These are phyloP conservation scores for Neoascia interrupta DNA, from an alignment of 2,888 invertebrate genomes.

Conservation along the genomic window DNA sequence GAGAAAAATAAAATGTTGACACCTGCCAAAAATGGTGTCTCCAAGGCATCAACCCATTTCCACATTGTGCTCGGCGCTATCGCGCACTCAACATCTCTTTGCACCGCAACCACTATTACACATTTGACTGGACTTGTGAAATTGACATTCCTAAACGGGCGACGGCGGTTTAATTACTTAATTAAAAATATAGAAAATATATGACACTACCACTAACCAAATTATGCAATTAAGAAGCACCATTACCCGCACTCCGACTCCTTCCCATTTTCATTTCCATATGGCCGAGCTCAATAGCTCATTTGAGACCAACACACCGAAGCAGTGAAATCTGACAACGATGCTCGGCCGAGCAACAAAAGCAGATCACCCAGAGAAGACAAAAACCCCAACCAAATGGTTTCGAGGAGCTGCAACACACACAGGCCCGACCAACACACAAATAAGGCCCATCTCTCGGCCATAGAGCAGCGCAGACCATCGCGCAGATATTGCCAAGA, in stretches of 20 bases:
- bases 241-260: conserved; percentile 37
- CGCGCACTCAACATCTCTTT: neutral
- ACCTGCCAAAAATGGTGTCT: conserved; percentile 16
- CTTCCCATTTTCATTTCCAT: conserved; percentile 50
- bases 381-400: no score
- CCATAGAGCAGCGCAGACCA: conserved; percentile 39
- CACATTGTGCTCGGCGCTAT: neutral
- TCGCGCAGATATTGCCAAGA: conserved; percentile 30
- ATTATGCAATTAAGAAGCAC: conserved; percentile 66
- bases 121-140: neutral
- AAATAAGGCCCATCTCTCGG: no score
- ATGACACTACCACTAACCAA: conserved; percentile 65
- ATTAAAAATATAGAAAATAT: conserved; percentile 67
- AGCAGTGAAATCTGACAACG: conserved; percentile 68
- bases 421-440: conserved; percentile 39
- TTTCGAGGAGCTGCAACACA: no score
- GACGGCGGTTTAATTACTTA: conserved; percentile 68
- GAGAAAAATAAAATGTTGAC: no score
- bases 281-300: conserved; percentile 30
- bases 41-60: no score
- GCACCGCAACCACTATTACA: neutral
- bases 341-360: conserved; percentile 63
- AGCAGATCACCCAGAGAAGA: conserved; percentile 66
- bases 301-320: conserved; percentile 1
- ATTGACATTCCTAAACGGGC: conserved; percentile 49